Conservation (phyloP, 2,797 vertebrate genomes). For the Ispidina lecontei region DNA sequence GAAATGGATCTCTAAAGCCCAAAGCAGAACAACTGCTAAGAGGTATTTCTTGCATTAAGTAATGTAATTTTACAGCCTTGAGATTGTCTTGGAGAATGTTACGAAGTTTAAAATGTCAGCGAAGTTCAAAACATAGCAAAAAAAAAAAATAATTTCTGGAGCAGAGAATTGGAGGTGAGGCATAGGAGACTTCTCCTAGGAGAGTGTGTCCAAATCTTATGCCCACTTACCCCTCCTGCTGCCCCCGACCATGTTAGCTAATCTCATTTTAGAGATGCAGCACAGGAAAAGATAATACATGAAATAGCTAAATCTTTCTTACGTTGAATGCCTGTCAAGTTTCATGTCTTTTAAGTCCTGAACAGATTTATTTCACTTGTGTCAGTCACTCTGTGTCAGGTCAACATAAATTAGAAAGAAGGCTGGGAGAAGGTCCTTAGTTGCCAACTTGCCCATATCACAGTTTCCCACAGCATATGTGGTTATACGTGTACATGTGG, state of each 20-base stretch:
- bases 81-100: slow-evolving; percentile 54
- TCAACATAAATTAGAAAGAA: slow-evolving; percentile 63
- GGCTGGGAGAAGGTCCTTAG: slow-evolving; percentile 43
- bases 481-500: neutral
- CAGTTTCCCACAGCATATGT: slow-evolving; percentile 29
- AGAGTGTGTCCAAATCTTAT: neutral
- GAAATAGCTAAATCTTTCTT: neutral
- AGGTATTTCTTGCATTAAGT: slow-evolving; percentile 67
- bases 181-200: neutral
- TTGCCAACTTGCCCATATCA: slow-evolving; percentile 40
- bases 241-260: neutral
- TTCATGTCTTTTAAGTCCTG: slow-evolving; percentile 33
- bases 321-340: slow-evolving; percentile 49
- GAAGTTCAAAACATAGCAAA: slow-evolving; percentile 31
- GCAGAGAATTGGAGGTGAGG: neutral
- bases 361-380: slow-evolving; percentile 45
- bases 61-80: slow-evolving; percentile 69
- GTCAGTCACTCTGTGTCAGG: slow-evolving; percentile 9
- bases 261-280: slow-evolving; percentile 14
- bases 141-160: slow-evolving; percentile 16
- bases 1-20: slow-evolving; percentile 48
- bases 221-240: neutral
- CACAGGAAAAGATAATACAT: slow-evolving; percentile 30
- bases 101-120: slow-evolving; percentile 65
- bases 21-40: slow-evolving; percentile 54